Base-by-base conservation (phyloP, 2,797 vertebrate genomes). In the Natrix natrix region DNA sequence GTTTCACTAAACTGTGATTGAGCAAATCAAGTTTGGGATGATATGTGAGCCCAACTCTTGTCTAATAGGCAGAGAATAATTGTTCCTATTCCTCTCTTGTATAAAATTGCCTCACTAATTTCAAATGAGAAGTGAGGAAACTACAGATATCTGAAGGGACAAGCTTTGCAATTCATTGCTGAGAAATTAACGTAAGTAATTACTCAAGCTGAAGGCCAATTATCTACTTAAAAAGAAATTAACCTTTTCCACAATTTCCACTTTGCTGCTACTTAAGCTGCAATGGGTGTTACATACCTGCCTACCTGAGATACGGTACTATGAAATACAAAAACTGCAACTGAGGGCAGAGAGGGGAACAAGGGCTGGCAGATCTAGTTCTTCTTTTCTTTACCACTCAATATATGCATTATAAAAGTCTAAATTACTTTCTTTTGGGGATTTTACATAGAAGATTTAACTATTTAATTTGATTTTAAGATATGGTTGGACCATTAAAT, bases 321-420 rank as follows among this genome's bases (percentile, higher is more conserved):
- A 90, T 90, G 95, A 93, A 96, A 96, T 17, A 88, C 48, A 48
- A 92, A 93, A 57, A 56, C 32, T 48, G 20, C 86, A 26, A 55
- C 52, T 91, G 69, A 61, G 92, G 88, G 91, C 92, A 61, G 91
- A 92, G 88, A 55, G 90, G 43, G 87, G 88, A 86, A 89, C 69
- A 83, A 92, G 83, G 92, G 28, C 66, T 57, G 89, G 91, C 69
- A 57, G 86, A 52, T 60, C 59, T 86, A 22, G 74, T 60, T 56
- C 37, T 94, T 90, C 56, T 90, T 22, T 74, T 87, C 89, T n/a
- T 87, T 87, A 86, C 26, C 16, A 20, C 43, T 55, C 7, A 78
- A 57, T 48, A 66, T 57, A 24, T 52, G 55, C 10, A 87, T 78
- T 78, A 43, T 43, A 56, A 87, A 12, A 13, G 5, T 32, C 11